Evolutionary conservation across 1,140 invertebrate genomes (phyloP).

Genomic region (Sogatella furcifera): DNA sequence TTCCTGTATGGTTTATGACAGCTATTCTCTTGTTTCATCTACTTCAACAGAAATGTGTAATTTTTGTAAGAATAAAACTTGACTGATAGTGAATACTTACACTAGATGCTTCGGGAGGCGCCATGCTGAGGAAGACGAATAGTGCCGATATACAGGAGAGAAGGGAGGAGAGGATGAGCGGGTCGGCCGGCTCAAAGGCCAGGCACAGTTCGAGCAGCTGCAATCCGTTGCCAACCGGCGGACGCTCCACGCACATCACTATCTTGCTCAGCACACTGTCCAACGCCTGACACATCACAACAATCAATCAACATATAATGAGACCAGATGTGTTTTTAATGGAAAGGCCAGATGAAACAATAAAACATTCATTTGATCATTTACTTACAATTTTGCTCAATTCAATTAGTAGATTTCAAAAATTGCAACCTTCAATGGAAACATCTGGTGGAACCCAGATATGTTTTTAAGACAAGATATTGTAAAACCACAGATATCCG

Average conservation of each 20-base stretch:
- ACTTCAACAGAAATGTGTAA: background rate
- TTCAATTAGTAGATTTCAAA: too few relatives aligned
- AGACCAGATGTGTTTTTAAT: too few relatives aligned
- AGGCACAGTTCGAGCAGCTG: conserved; percentile 65
- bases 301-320: too few relatives aligned
- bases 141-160: conserved; percentile 82
- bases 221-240: conserved; percentile 53
- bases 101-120: conserved; percentile 49
- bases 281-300: conserved; percentile 39
- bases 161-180: conserved; percentile 65
- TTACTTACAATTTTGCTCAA: too few relatives aligned
- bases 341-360: too few relatives aligned
- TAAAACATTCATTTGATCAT: too few relatives aligned
- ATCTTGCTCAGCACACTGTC: conserved; percentile 73
- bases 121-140: conserved; percentile 80
- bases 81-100: conserved; percentile 19
- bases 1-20: too few relatives aligned
- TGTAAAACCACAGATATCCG: too few relatives aligned
- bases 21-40: too few relatives aligned
- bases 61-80: background rate
- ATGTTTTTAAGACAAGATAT: too few relatives aligned
- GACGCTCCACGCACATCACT: conserved; percentile 48
- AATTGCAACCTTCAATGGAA: too few relatives aligned
- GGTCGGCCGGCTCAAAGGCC: conserved; percentile 57
- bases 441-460: too few relatives aligned